A percentile compares a stretch with the other conserved stretches of the same genome.
Conservation (phyloP, 2,797 vertebrate species). For the Oryzias sinensis region DNA sequence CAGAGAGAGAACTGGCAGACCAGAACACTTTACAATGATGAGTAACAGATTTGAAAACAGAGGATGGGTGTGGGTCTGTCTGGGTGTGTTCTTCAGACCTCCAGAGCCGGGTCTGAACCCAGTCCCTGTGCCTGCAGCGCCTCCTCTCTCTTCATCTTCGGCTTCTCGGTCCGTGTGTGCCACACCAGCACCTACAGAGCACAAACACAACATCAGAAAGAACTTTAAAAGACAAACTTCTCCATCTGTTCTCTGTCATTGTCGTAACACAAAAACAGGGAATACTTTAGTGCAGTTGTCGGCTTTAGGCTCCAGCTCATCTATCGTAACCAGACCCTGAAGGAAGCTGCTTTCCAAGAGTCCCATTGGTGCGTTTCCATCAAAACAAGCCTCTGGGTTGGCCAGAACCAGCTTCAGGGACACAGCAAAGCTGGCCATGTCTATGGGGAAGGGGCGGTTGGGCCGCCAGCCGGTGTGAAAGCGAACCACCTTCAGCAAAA, state of each 20-base stretch:
- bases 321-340: conserved; percentile 84
- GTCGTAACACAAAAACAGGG: background rate
- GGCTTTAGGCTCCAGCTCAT: conserved; percentile 89
- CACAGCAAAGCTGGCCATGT: conserved; percentile 92
- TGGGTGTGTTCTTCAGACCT: conserved; percentile 77
- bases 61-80: conserved; percentile 21
- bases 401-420: conserved; percentile 81
- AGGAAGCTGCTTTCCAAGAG: conserved; percentile 91
- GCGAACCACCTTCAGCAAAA: conserved; percentile 75
- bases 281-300: conserved; percentile 87
- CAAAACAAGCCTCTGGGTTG: conserved; percentile 82
- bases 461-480: conserved; percentile 93
- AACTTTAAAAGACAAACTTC: background rate
- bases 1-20: conserved; percentile 3
- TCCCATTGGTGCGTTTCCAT: conserved; percentile 84
- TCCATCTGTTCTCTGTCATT: background rate
- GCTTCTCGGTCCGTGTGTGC: conserved; percentile 94
- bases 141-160: conserved; percentile 93
- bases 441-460: conserved; percentile 88
- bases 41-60: conserved; percentile 34
- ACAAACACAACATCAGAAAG: conserved; percentile 1
- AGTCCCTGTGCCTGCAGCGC: conserved; percentile 85
- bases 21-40: conserved; percentile 49
- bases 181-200: conserved; percentile 86
- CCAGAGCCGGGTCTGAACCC: conserved; percentile 86